Evolutionary conservation across 2,888 invertebrate genomes (phyloP).

Genomic region (Cosmopolites sordidus): DNA sequence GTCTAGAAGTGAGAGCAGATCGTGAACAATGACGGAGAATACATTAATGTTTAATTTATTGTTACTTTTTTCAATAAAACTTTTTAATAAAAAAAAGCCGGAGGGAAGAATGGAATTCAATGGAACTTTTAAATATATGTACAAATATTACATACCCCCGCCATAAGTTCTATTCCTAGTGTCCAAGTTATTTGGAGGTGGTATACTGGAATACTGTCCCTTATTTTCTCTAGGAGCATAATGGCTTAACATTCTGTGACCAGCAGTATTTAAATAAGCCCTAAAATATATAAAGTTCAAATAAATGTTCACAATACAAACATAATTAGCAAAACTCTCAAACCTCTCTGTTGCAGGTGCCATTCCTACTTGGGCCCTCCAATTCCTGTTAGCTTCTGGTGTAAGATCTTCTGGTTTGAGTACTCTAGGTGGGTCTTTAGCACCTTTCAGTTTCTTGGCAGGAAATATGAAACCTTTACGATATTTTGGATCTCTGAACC

Average conservation of each 20-base stretch:
- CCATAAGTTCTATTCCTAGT: constrained; percentile 25
- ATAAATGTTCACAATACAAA: neutral
- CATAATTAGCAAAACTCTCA: neutral
- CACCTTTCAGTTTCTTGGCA: constrained; percentile 64
- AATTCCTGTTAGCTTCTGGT: constrained; percentile 63
- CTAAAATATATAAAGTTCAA: constrained; percentile 55
- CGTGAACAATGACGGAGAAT: no score
- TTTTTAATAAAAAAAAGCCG: no score
- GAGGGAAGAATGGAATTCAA: no score
- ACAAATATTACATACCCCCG: constrained; percentile 4
- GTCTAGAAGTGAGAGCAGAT: no score
- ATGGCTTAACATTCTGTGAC: constrained; percentile 71
- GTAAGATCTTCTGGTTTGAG: constrained; percentile 73
- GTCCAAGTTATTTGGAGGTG: constrained; percentile 33
- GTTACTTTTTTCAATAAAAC: no score
- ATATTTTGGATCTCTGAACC: constrained; percentile 77
- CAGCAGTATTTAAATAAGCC: constrained; percentile 54
- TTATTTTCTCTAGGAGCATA: constrained; percentile 40
- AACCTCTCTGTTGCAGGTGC: constrained; percentile 43
- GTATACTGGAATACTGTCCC: constrained; percentile 35
- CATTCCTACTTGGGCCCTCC: constrained; percentile 72
- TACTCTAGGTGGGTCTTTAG: constrained; percentile 67
- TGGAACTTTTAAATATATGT: neutral
- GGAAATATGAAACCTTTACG: constrained; percentile 70
- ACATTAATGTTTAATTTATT: no score